Percentiles rank a stretch among this genome's conserved stretches.
Conservation (phyloP, 1,140 invertebrate species). For the Hestina assimilis region DNA sequence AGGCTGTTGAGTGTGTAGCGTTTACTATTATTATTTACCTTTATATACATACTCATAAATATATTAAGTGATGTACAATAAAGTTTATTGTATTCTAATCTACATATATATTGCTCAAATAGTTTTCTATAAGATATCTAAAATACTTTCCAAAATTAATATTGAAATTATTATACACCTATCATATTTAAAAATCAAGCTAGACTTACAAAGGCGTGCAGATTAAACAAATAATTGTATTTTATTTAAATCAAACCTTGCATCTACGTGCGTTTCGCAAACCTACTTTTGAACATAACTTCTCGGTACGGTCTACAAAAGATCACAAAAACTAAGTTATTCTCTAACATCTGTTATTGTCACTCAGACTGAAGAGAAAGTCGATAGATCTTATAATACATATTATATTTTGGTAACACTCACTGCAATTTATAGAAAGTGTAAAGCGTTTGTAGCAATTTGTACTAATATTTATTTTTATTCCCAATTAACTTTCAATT, state of each 20-base stretch:
- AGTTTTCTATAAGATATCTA: no score
- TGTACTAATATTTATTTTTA: constrained; percentile 6
- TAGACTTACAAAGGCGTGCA: background rate
- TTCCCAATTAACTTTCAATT: background rate
- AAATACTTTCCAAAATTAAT: no score
- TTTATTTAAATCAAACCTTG: constrained; percentile 8
- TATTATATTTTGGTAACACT: constrained; percentile 23
- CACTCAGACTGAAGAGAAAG: constrained; percentile 26
- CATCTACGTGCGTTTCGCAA: background rate
- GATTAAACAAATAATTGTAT: background rate
- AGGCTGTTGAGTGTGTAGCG: no score
- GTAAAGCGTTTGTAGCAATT: constrained; percentile 5
- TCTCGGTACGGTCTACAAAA: constrained; percentile 10
- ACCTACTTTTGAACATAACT: constrained; percentile 21
- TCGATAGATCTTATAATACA: constrained; percentile 15
- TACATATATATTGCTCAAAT: no score
- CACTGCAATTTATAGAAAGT: constrained; percentile 21
- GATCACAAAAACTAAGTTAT: constrained; percentile 20
- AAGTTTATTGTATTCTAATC: no score
- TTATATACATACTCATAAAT: no score
- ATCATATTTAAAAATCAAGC: no score
- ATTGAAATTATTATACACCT: no score
- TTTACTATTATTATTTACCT: no score
- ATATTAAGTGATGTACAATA: no score
- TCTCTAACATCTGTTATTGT: constrained; percentile 23